Base-by-base conservation (phyloP, 2,113 vertebrate species). In the Bufo gargarizans region DNA sequence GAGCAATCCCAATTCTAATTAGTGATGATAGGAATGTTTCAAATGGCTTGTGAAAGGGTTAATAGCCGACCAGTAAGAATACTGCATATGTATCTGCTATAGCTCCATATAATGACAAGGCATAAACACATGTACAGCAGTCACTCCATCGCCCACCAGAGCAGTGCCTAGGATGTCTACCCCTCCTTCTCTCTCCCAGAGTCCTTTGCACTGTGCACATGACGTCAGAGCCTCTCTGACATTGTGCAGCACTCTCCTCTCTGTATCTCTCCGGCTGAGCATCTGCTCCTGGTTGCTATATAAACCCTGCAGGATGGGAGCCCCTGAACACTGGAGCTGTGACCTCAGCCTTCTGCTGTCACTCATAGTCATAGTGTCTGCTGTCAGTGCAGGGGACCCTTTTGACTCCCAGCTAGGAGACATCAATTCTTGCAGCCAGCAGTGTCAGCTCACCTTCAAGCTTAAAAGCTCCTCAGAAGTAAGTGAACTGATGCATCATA, bases 341-440 rank as follows among this genome's bases (percentile, higher is more conserved):
- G 91, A 91, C 80, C 90, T 91, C 88, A 91, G 92, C 89, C 93
- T 93, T 77, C 91, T 95, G 86, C 89, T 94, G 84, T 91, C 93
- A 59, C 85, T 95, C 90, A 90, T 95, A 59, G 90, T 95, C 2
- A 91, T 95, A 47, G 94, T 91, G n/a, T 87, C 94, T 77, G 93
- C 92, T 16, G 87, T 69, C 53, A 92, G 92, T 65, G 93, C 94
- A 77, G 94, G 95, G 76, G 96, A 96, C 90, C 91, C 95, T 22
- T 96, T 96, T 89, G 95, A 96, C 91, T 93, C 94, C 92, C 95
- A 96, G 87, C 94, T 96, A 90, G 96, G 96, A 88, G 96, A 96
- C 92, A 96, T 96, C 93, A 94, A 92, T 92, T 96, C 95, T 94
- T 96, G 95, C 95, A 96, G 95, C 89, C 95, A 93, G 86, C 95